Evolutionary conservation across 37 sponge, comb jelly and placozoan species (phyloP).

Genomic region (Cliona cf. orientalis): DNA sequence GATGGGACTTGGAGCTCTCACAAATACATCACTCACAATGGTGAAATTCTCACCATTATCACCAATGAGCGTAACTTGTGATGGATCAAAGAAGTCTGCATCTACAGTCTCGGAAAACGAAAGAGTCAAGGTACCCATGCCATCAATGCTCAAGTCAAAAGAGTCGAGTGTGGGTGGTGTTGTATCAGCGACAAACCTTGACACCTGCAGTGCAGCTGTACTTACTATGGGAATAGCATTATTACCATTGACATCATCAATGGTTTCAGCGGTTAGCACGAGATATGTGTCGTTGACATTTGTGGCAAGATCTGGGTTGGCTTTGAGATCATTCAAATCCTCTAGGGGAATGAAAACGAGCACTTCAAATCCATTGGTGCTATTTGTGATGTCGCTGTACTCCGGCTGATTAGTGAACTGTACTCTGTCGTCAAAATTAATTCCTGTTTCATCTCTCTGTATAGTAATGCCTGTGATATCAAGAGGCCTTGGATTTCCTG

Average conservation of each 20-base stretch:
- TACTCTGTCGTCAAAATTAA: constrained; percentile 6
- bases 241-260: constrained; percentile 60
- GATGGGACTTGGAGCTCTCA: not conserved
- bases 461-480: constrained; percentile 47
- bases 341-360: constrained; percentile 44
- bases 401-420: not conserved
- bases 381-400: constrained; percentile 28
- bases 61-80: constrained; percentile 62
- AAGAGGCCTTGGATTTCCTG: constrained; percentile 2
- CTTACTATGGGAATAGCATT: constrained; percentile 29
- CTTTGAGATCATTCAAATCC: constrained; percentile 77
- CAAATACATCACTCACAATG: constrained; percentile 27
- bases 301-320: constrained; percentile 52
- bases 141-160: constrained; percentile 69
- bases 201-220: constrained; percentile 50
- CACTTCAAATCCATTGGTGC: constrained; percentile 44
- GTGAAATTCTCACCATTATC: constrained; percentile 32
- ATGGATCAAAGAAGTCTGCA: constrained; percentile 24
- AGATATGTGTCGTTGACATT: constrained; percentile 52
- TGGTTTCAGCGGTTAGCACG: constrained; percentile 28
- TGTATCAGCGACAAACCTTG: constrained; percentile 61
- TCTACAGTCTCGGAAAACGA: constrained; percentile 85
- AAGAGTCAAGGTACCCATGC: constrained; percentile 57
- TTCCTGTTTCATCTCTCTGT: constrained; percentile 35
- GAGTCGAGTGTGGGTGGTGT: constrained; percentile 49